Base-by-base conservation (phyloP, 2,113 vertebrate genomes). In the Oryctolagus cuniculus region DNA sequence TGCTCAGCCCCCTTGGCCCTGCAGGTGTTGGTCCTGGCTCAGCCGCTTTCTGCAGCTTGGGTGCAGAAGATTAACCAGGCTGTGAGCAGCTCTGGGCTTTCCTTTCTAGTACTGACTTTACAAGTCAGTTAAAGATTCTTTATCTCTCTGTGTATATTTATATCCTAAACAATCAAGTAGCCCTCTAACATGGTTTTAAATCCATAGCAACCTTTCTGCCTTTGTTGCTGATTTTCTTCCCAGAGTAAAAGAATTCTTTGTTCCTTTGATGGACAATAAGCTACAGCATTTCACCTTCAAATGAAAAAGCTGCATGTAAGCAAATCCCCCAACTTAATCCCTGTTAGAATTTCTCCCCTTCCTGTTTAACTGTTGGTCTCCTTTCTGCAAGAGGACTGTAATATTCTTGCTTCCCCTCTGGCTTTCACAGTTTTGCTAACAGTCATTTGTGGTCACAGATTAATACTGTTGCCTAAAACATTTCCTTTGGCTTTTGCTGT, bases 401-500 rank as follows among this genome's bases (percentile, higher is more conserved):
- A 22, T 21, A 61, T 73, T 74, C 12, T 64, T 31, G 29, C n/a
- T 29, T 19, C 0, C 2, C 11, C 6, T 92, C 22, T 29, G 66
- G 58, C 51, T 82, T 31, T 67, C 83, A 58, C 69, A 69, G 22
- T 38, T 94, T 63, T 73, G 22, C 5, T 16, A 64, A 49, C 6
- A 64, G 70, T 58, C n/a, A 51, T 73, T 77, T 87, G 77, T 77
- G 72, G 31, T 79, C 74, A 75, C 0, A 16, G 55, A 58, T 89
- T 86, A 74, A 24, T 66, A 66, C 58, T 38, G 11, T 16, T 44
- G 7, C 38, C 31, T 51, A 69, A 88, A 84, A 83, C 10, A 19
- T 67, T 95, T 74, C 64, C 51, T 90, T 44, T 86, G 72, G 34
- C 44, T 7, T 88, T 82, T 91, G 44, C 64, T 55, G 21, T 61